Conservation (phyloP, 2,797 vertebrate species). For the Peromyscus eremicus region DNA sequence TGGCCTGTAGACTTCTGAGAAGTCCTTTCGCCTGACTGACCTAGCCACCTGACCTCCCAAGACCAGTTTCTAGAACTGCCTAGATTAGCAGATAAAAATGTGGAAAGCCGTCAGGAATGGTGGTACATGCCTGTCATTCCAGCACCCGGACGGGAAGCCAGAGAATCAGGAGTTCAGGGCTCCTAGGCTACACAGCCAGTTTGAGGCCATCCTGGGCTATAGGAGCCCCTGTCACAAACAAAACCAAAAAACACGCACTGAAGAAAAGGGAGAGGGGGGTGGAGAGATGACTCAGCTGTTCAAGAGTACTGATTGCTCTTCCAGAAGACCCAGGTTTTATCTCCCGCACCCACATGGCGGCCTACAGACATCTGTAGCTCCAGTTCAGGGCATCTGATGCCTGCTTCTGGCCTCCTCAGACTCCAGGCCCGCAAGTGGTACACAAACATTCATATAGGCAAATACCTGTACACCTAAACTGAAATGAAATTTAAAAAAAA, state of each 20-base stretch:
- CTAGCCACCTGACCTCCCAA: no score
- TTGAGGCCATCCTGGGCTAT: not conserved
- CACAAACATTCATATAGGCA: not conserved
- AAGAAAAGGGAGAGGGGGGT: no score
- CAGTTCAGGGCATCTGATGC: not conserved
- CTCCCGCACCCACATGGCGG: not conserved
- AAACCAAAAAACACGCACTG: not conserved
- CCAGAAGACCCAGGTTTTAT: not conserved
- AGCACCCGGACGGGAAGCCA: not conserved
- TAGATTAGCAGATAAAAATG: not conserved
- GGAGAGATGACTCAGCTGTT: not conserved
- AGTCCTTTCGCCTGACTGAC: not conserved
- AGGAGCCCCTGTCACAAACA: not conserved
- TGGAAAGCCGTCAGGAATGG: not conserved
- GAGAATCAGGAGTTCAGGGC: not conserved
- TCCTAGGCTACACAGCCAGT: not conserved
- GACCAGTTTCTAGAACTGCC: not conserved
- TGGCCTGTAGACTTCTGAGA: not conserved
- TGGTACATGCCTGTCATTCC: not conserved
- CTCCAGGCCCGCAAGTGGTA: no score
- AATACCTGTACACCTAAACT: no score
- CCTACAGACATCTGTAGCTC: not conserved
- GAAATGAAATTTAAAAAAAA: not conserved
- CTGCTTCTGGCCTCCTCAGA: not conserved
- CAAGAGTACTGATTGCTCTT: not conserved